phyloP scores from a whole-genome alignment of 2,797 vertebrate genomes.

The Sarcoramphus papa region DNA sequence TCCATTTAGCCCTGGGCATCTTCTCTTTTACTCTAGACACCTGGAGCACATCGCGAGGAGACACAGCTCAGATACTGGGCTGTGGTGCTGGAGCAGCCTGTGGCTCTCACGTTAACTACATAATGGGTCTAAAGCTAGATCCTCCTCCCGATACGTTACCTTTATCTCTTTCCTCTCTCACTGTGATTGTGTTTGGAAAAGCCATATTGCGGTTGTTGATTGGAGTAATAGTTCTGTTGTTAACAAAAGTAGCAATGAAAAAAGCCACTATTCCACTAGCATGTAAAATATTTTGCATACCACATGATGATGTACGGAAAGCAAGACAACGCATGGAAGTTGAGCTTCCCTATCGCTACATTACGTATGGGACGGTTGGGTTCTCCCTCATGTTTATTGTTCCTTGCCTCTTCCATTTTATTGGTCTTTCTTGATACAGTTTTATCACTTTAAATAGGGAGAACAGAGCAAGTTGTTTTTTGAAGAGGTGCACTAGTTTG shows the following conservation, averaged over 20 bases:
- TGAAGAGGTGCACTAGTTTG: constrained; percentile 10
- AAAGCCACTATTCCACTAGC: constrained; percentile 84
- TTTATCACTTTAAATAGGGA: neutral
- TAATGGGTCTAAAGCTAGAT: constrained; percentile 80
- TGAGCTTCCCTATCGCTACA: constrained; percentile 93
- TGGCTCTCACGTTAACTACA: constrained; percentile 82
- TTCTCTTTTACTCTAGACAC: constrained; percentile 95
- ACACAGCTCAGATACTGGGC: constrained; percentile 94
- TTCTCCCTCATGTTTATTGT: constrained; percentile 86
- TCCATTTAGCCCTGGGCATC: constrained; percentile 87
- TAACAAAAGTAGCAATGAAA: constrained; percentile 83
- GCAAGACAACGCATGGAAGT: constrained; percentile 93
- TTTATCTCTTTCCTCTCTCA: constrained; percentile 72
- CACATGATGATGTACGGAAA: constrained; percentile 76
- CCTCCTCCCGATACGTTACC: constrained; percentile 74
- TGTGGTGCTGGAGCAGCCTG: constrained; percentile 90
- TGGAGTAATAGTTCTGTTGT: constrained; percentile 82
- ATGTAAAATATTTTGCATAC: constrained; percentile 78
- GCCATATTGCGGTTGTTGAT: constrained; percentile 77
- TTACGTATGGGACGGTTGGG: constrained; percentile 87
- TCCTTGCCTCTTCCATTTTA: constrained; percentile 81
- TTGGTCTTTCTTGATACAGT: constrained; percentile 79
- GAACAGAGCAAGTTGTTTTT: constrained; percentile 30
- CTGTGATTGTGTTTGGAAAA: constrained; percentile 68
- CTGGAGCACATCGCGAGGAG: constrained; percentile 96